Evolutionary conservation across 2,888 invertebrate species (phyloP).

Genomic region (Cataglyphis altisquamis): DNA sequence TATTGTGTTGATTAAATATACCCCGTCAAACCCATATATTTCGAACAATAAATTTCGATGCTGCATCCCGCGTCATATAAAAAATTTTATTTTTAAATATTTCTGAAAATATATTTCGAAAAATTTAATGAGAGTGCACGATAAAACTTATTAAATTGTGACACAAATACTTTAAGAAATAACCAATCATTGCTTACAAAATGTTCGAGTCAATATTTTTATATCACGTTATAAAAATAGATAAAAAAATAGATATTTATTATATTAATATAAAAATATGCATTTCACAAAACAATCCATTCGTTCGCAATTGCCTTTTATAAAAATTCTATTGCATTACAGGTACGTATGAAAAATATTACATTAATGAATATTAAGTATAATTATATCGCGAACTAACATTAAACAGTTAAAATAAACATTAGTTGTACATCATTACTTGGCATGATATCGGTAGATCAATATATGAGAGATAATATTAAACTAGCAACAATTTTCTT

Average conservation of each 20-base stretch:
- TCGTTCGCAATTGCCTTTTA: background rate
- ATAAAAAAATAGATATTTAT: background rate
- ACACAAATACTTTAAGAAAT: background rate
- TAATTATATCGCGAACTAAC: background rate
- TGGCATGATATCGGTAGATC: constrained; percentile 3
- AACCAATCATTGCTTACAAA: background rate
- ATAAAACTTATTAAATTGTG: background rate
- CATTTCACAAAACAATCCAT: background rate
- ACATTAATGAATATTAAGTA: background rate
- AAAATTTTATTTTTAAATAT: background rate
- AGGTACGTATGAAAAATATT: constrained; percentile 12
- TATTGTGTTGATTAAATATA: constrained; percentile 28
- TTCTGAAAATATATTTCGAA: background rate
- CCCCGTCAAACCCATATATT: constrained; percentile 3
- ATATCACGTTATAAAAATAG: no score
- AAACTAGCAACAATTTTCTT: constrained; percentile 5
- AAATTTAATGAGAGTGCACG: background rate
- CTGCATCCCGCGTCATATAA: background rate
- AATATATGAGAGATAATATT: constrained; percentile 4
- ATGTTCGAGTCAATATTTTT: background rate
- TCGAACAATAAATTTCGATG: background rate
- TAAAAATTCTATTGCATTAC: background rate
- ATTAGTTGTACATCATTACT: background rate
- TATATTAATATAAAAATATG: background rate
- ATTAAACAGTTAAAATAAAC: background rate